Evolutionary conservation across 2,113 vertebrate genomes (phyloP), one percentile per base, ranked within the genome.

Genomic region (Delphinus delphis): DNA sequence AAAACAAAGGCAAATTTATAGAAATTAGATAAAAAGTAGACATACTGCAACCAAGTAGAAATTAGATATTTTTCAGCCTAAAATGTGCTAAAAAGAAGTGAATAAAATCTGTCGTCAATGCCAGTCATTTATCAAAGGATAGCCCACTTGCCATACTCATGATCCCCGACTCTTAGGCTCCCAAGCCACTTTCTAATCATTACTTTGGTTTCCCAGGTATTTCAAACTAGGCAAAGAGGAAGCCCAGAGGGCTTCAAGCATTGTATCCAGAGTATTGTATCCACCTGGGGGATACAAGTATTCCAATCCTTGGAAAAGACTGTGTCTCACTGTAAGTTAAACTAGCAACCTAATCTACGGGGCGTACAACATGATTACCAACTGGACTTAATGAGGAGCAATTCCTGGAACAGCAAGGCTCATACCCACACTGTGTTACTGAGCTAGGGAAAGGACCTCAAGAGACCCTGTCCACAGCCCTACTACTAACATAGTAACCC

Each of bases 1-100:
- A 28, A 90, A 70, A 88, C 62, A 95, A 91, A 70, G 55, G 36
- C 38, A 89, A 95, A 53, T 89, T 47, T 80, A 38, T 28, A 95
- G 62, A 86, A 70, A 87, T 47, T 71, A 74, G 33, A 5, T 36
- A 44, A 74, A 93, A 81, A 82, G 55, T 6, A 93, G 21, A 77
- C 44, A 36, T 25, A 83, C 11, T 82, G 10, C 26, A 77, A n/a
- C 47, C 63, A 41, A 38, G 53, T 18, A 68, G 38, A 74, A 96
- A 77, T 92, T 3, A 68, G 8, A 79, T n/a, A 33, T 77, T 8
- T 76, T 20, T 92, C 60, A 44, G 25, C 81, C 67, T 53, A 58
- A 89, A 88, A 82, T 12, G 3, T 87, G 33, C 4, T 33, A 77
- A 68, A 36, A 77, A 80, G 68, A 82, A 31, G 86, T 38, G 63